Conservation (phyloP, 92 coral and sea anemone genomes). For the Plumapathes pennacea region DNA sequence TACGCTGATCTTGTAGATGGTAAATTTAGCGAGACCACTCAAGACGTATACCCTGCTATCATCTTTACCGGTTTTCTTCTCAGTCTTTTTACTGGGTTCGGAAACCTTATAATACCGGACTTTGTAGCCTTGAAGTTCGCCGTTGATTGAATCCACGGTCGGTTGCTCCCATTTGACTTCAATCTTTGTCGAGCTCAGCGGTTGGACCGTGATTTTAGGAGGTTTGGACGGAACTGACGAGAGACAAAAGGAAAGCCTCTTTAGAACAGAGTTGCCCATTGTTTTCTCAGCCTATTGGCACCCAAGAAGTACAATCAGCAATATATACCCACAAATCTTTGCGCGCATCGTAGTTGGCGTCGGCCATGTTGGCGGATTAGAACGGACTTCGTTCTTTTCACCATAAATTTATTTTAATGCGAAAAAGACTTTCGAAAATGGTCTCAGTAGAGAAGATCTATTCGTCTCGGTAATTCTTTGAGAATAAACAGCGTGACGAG, state of each 20-base stretch:
- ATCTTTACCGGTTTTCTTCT: slow-evolving; percentile 14
- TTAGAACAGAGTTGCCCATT: no score
- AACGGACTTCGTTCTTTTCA: no score
- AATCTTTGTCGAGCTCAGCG: slow-evolving; percentile 70
- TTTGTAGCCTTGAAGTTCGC: slow-evolving; percentile 69
- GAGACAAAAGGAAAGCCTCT: background rate
- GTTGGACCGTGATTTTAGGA: slow-evolving; percentile 62
- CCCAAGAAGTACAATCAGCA: no score
- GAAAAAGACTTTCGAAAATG: no score
- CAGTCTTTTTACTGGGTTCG: slow-evolving; percentile 28
- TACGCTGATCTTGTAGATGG: slow-evolving; percentile 67
- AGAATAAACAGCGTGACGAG: no score
- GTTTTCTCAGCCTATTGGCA: no score
- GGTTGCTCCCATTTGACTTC: slow-evolving; percentile 81
- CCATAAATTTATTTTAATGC: no score
- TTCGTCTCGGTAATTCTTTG: no score
- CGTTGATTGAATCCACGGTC: slow-evolving; percentile 66
- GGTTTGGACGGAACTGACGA: slow-evolving; percentile 85
- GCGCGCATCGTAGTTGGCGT: no score
- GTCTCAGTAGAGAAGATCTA: no score
- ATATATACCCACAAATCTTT: no score
- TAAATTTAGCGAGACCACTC: slow-evolving; percentile 66
- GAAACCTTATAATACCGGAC: slow-evolving; percentile 54
- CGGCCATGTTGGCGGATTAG: no score
- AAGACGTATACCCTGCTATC: slow-evolving; percentile 51